A percentile compares a stretch with the other conserved stretches of the same genome.
phyloP scores from a whole-genome alignment of 2,797 vertebrate genomes.

The Lindbergichthys nudifrons region DNA sequence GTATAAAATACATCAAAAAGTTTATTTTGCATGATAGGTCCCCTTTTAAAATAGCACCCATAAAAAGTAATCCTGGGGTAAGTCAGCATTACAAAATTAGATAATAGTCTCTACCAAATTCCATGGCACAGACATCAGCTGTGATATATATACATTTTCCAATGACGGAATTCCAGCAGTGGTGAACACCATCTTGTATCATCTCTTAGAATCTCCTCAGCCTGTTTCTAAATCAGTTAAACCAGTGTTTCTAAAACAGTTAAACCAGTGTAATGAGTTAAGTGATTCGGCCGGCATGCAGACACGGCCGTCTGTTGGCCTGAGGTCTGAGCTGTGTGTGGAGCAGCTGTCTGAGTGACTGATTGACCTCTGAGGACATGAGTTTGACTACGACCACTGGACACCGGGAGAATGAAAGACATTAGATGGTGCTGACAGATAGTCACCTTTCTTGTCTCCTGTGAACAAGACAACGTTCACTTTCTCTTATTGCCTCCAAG shows the following conservation, averaged over 20 bases:
- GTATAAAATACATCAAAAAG: too few relatives aligned
- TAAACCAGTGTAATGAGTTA: conserved; percentile 45
- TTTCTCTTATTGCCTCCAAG: conserved; percentile 57
- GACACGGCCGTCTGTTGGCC: conserved; percentile 41
- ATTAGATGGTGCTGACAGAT: conserved; percentile 65
- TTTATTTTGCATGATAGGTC: too few relatives aligned
- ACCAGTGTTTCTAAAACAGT: conserved; percentile 24
- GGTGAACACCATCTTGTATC: conserved; percentile 22
- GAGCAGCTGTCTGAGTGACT: conserved; percentile 59
- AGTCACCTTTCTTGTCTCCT: conserved; percentile 64
- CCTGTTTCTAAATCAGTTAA: neutral
- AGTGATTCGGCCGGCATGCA: conserved; percentile 31
- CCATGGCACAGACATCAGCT: neutral
- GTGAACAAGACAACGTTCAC: conserved; percentile 57
- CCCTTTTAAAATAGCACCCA: neutral
- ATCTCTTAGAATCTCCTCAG: conserved; percentile 29
- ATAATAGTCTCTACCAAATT: neutral
- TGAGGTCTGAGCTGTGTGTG: conserved; percentile 43
- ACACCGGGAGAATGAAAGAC: conserved; percentile 57
- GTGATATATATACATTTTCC: conserved; percentile 4
- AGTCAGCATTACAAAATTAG: too few relatives aligned
- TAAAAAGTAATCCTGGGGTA: neutral
- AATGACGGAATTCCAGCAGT: conserved; percentile 16
- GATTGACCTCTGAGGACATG: conserved; percentile 69
- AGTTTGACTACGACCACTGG: conserved; percentile 54